Evolutionary conservation across 2,888 invertebrate species (phyloP), one percentile per base, ranked within the genome.

Genomic region (Synergus itoensis): DNA sequence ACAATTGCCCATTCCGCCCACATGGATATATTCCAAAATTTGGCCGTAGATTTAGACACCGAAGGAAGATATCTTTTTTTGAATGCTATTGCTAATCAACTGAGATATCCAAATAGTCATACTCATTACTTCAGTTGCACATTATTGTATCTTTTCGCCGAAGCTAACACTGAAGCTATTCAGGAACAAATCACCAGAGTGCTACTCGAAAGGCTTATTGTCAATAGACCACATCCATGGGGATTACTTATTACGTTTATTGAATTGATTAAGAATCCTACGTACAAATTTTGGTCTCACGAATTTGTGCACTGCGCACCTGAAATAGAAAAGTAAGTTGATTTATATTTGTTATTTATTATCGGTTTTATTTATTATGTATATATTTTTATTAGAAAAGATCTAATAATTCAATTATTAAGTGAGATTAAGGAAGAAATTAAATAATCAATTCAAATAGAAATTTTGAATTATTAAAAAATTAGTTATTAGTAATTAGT

Each of bases 81-180:
- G 90, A 99, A 99, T 92, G 99, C 99, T 1, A 98, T 99, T 86
- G 99, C 99, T 75, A 99, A 99, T 93, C 99, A 99, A 91, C 94
- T 99, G 88, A 95, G 99, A 40, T 99, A 99, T 93, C 99, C 99
- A 14, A 99, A 99, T 93, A 99, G 98, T 90, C 99, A 99, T 93
- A 99, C 99, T 28, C 99, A 99, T 93, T 99, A 99, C 94, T 99
- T 99, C 94, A 99, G 99, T 90, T 99, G 99, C 92, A 98, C 98
- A 57, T 94, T 99, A 77, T 94, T 99, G 83, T 99, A 99, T 92
- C 94, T 99, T 87, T 99, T 99, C 93, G 98, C 98, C 69, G 99
- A 99, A 92, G 99, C 99, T 9, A 99, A 99, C 91, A 96, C 98
- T 0, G 98, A 99, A 92, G 98, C 98, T 8, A 98, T 99, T 82